Conservation (phyloP, 2,797 vertebrate genomes). For the Tauraco hartlaubi region DNA sequence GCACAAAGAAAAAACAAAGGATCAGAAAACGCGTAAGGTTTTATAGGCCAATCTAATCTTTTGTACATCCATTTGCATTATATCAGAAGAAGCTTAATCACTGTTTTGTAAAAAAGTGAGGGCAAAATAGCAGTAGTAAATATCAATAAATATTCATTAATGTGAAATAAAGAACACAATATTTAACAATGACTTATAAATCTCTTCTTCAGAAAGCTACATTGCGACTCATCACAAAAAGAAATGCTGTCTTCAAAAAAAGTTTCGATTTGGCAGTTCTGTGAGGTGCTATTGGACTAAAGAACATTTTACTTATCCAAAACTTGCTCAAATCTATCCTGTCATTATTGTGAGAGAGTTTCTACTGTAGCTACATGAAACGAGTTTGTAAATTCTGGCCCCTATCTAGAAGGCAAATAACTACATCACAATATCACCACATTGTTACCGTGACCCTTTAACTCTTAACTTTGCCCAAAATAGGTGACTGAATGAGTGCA, state of each 20-base stretch:
- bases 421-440: not conserved
- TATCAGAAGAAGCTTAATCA: not conserved
- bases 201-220: not conserved
- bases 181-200: not conserved
- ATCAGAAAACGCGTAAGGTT: not conserved
- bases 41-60: not conserved
- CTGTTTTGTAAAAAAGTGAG: not conserved
- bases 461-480: not conserved
- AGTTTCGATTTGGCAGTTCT: not conserved
- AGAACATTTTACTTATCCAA: not conserved
- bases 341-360: not conserved
- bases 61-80: not conserved
- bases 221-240: not conserved
- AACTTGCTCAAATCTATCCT: not conserved
- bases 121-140: not conserved
- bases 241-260: not conserved
- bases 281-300: not conserved
- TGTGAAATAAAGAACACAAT: not conserved
- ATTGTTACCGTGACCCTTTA: not conserved
- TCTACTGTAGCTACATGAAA: not conserved
- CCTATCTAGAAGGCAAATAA: not conserved
- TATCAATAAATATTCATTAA: not conserved
- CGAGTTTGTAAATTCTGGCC: not conserved
- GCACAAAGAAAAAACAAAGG: not conserved
- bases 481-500: not conserved